These are phyloP conservation scores for Amiota mariae DNA, from an alignment of 2,888 invertebrate genomes.

Conservation along the genomic window DNA sequence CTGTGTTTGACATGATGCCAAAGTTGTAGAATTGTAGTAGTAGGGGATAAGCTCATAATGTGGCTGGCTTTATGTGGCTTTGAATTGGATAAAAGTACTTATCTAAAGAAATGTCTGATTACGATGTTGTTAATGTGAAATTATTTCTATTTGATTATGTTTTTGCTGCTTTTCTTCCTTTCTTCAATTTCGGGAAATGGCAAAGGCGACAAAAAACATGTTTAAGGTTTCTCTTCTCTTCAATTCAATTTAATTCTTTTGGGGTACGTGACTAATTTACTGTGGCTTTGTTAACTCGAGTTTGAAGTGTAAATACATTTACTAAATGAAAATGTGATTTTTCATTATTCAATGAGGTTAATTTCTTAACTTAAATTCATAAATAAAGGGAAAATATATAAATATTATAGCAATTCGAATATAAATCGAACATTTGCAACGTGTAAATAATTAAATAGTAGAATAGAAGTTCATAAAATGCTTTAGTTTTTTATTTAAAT, in stretches of 20 bases:
- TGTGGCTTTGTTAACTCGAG: conserved; percentile 1
- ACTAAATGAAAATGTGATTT: too few species aligned
- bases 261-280: conserved; percentile 54
- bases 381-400: too few species aligned
- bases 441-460: too few species aligned
- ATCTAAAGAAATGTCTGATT: not conserved
- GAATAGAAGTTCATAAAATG: too few species aligned
- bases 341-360: too few species aligned
- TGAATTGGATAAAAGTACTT: not conserved
- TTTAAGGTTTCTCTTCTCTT: not conserved
- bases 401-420: too few species aligned
- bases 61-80: not conserved
- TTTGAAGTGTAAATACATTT: too few species aligned
- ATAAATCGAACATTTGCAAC: too few species aligned
- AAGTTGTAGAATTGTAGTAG: not conserved
- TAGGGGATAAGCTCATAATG: not conserved
- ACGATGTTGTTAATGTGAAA: conserved; percentile 14
- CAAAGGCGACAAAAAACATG: conserved; percentile 47
- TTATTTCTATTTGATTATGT: conserved; percentile 24
- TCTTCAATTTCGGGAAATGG: conserved; percentile 44
- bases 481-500: too few species aligned
- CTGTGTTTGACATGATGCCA: conserved; percentile 4
- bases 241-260: conserved; percentile 49
- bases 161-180: not conserved
- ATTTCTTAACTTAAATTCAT: too few species aligned